Evolutionary conservation across 2,113 vertebrate species (phyloP), one percentile per base, ranked within the genome.

Genomic region (Phoxinus phoxinus): DNA sequence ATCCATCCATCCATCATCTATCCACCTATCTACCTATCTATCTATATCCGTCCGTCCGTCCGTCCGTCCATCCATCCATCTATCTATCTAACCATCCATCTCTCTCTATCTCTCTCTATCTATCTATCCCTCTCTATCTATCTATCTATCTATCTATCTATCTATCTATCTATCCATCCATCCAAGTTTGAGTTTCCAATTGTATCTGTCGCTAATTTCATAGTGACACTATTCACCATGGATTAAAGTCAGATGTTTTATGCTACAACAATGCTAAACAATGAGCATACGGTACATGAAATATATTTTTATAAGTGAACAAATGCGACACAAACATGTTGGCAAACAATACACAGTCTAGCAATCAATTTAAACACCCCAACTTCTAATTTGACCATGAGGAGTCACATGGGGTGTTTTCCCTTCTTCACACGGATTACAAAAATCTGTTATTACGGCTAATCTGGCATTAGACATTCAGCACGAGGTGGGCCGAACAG

Each of bases 401-500:
- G 13, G 21, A n/a, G 51, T 83, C 63, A 44, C 32, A 27, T 72
- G 71, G 23, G 59, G 80, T 15, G 89, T 88, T 92, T 91, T 93
- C 86, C 84, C 12, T 84, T 92, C 88, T 91, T 89, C 86, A 80
- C 71, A 84, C 85, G 61, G 37, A 85, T 71, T 90, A 90, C 71
- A 5, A 48, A 87, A 90, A 93, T 95, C 76, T 77, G 25, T 83
- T 89, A 92, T 94, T 93, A 94, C 91, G 19, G 8, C 89, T 87
- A 93, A 93, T 94, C 93, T 94, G 94, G 89, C 91, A 87, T 92
- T 90, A 93, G 89, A 84, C 69, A 81, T 82, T 65, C 86, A 86
- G 90, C 91, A 91, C 89, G 83, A 91, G 89, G 85, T 88, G 84
- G 4, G 86, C 71, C 59, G 81, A 46, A 87, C 86, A 85, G 65